Percentiles rank a stretch among this genome's conserved stretches.
Conservation (phyloP, 2,888 invertebrate species). For the Anorthoa munda region DNA sequence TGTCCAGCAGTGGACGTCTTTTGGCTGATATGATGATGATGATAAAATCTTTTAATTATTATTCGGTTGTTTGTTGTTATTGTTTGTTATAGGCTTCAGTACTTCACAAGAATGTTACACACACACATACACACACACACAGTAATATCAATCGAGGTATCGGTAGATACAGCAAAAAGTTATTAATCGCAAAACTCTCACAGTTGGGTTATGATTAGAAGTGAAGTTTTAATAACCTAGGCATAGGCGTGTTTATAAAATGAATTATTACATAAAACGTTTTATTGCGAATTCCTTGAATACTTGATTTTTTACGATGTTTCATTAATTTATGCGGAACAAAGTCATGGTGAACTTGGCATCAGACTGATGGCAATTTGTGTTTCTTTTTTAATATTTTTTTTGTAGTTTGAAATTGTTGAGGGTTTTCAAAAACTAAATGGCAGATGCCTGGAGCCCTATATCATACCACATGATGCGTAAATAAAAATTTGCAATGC, state of each 20-base stretch:
- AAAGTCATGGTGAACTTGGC: slow-evolving; percentile 23
- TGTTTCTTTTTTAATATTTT: slow-evolving; percentile 3
- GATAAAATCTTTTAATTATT: too few relatives aligned
- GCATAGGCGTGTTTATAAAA: slow-evolving; percentile 11
- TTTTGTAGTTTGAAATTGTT: not conserved
- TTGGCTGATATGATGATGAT: too few relatives aligned
- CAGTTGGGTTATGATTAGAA: slow-evolving; percentile 14
- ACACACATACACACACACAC: not conserved
- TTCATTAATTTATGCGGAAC: slow-evolving; percentile 12
- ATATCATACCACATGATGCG: not conserved
- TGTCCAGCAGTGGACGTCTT: too few relatives aligned
- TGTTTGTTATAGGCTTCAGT: not conserved
- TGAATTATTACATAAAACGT: slow-evolving; percentile 37
- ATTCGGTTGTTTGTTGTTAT: too few relatives aligned
- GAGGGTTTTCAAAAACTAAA: not conserved
- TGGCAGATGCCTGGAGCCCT: not conserved
- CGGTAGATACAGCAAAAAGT: not conserved
- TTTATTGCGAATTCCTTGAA: slow-evolving; percentile 47
- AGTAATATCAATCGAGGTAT: not conserved
- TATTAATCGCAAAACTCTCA: not conserved
- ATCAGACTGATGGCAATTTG: not conserved
- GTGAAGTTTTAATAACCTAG: slow-evolving; percentile 16
- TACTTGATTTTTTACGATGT: slow-evolving; percentile 34
- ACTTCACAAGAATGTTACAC: not conserved
- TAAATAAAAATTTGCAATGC: not conserved